Base-by-base conservation (phyloP, 2,113 vertebrate genomes). In the Actenoides lindsayi region DNA sequence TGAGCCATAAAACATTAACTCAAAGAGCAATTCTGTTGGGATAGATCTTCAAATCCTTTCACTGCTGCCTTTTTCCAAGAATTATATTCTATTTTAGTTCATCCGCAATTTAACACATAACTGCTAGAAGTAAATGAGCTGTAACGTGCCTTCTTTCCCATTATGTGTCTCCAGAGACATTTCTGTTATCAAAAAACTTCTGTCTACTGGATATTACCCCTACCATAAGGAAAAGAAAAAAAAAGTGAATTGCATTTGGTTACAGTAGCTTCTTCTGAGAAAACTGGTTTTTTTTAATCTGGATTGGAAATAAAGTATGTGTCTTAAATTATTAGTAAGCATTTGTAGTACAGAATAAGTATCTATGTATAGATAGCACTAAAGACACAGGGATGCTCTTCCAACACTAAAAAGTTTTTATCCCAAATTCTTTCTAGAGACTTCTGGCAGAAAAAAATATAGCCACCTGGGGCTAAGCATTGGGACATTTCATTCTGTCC, bases 71-170 rank as follows among this genome's bases (percentile, higher is more conserved):
- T 76, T 93, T 76, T 76, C 17, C 19, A 92, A 91, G 65, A 93
- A 95, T 91, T 89, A 75, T 91, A 68, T 64, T 76, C 87, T 89
- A 65, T 94, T 94, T 94, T 75, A 71, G 42, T 84, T 93, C 65
- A 93, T 64, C 84, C 7, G 0, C 62, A 89, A 76, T 94, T 96
- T 91, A 91, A 67, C 91, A 78, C 27, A 2, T 44, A 93, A 89
- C 74, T 91, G 53, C 77, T 69, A 2, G 35, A 84, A 78, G 73
- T 68, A 94, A 97, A 96, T 94, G 91, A 96, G 87, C 81, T 93
- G 83, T 78, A 91, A 94, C 83, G 41, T 82, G 65, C 62, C 39
- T 89, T 78, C 23, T 84, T 95, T 71, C 53, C 64, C 21, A 57
- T 94, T 71, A 78, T 35, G 24, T 56, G 53, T 48, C 74, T 81